Base-by-base conservation (phyloP, 1,140 invertebrate genomes). In the Cotesia chilonis region DNA sequence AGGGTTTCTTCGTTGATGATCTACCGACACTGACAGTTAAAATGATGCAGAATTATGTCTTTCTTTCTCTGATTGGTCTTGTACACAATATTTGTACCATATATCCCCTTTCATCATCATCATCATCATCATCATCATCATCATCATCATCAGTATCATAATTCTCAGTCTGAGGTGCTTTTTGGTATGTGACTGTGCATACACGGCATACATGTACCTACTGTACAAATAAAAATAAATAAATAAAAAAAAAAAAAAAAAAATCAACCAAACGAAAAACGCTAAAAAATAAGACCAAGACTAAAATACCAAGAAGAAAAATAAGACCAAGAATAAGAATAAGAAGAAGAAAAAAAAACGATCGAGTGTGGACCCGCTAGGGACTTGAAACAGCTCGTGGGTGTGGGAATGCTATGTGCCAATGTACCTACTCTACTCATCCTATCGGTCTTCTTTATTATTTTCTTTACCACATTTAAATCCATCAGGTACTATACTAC, bases 351-450 rank as follows among this genome's bases (percentile, higher is more conserved):
- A n/a, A 28, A 64, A 70, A 12, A 14, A 20, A 20, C 20, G 47
- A 52, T 54, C 63, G 61, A 63, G 17, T 63, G 17, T 63, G 68
- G 68, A 60, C 59, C 59, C 59, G 59, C 59, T 41, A 70, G 59
- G 68, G 41, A 61, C 68, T 47, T 10, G 41, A 47, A 47, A 47
- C 41, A 47, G 10, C 41, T 70, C 68, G 68, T 70, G 59, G 69
- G 60, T 71, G 69, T 71, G 69, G 60, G 69, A 71, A 71, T 64
- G 60, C 60, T 54, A 71, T 71, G 60, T 38, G 37, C 64, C 63
- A 51, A 67, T 57, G 12, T 54, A 47, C 37, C 67, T 28, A 35
- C 28, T 55, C 64, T 63, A 10, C 17, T 59, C 41, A 47, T 47
- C 41, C 41, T 9, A 47, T 47, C 41, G 41, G 6, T 47, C 41